Conservation (phyloP, 2,888 invertebrate species). For the Thumatha senex region DNA sequence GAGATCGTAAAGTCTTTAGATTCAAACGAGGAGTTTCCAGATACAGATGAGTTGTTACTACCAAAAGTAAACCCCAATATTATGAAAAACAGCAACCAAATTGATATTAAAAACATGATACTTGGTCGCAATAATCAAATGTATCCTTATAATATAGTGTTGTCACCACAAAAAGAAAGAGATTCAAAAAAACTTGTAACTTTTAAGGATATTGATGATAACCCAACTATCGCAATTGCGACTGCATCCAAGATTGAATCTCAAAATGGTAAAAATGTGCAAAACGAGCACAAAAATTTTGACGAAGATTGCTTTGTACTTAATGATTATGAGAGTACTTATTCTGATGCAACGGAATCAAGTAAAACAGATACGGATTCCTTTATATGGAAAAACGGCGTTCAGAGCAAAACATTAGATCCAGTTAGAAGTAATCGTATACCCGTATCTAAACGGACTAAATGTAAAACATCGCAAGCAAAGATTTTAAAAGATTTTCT, state of each 20-base stretch:
- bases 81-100: slow-evolving; percentile 34
- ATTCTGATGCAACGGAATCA: slow-evolving; percentile 55
- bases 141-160: slow-evolving; percentile 73
- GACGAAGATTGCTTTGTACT: slow-evolving; percentile 29
- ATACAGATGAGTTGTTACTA: slow-evolving; percentile 54
- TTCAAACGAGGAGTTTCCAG: slow-evolving; percentile 59
- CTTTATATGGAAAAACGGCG: slow-evolving; percentile 54
- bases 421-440: slow-evolving; percentile 39
- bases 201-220: slow-evolving; percentile 51
- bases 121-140: slow-evolving; percentile 63
- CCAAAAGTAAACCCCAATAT: slow-evolving; percentile 57
- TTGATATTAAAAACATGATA: slow-evolving; percentile 68
- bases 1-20: slow-evolving; percentile 10
- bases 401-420: slow-evolving; percentile 27
- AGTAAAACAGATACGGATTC: slow-evolving; percentile 58
- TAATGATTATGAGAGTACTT: slow-evolving; percentile 34
- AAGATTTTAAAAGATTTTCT: slow-evolving; percentile 53
- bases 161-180: slow-evolving; percentile 66
- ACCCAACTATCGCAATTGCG: slow-evolving; percentile 24
- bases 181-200: slow-evolving; percentile 60
- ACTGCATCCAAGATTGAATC: slow-evolving; percentile 30
- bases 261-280: slow-evolving; percentile 20
- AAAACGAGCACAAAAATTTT: slow-evolving; percentile 19
- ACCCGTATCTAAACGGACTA: slow-evolving; percentile 51
- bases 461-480: slow-evolving; percentile 46